These are phyloP conservation scores for Caenorhabditis panamensis DNA, from an alignment of 2,888 invertebrate genomes.

Conservation along the genomic window DNA sequence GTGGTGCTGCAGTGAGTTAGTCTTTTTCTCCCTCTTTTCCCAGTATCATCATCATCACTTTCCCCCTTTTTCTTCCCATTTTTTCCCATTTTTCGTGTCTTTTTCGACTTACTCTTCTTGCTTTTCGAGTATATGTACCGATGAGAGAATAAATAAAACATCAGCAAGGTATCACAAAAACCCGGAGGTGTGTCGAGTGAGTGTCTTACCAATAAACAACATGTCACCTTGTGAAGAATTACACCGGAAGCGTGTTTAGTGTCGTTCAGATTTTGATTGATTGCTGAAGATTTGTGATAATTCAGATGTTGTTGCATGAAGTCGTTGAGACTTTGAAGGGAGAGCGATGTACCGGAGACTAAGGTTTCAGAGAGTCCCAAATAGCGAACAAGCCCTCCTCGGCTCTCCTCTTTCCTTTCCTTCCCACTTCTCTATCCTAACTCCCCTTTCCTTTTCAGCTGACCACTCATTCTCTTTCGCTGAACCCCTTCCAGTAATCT, in stretches of 20 bases:
- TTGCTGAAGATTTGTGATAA: not conserved
- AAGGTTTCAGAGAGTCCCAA: not conserved
- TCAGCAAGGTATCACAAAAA: slow-evolving; percentile 40
- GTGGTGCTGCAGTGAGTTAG: slow-evolving; percentile 47
- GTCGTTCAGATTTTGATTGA: slow-evolving; percentile 8
- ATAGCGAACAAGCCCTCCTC: too few species aligned
- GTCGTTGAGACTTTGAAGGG: not conserved
- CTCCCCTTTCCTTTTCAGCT: slow-evolving; percentile 24
- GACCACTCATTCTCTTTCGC: slow-evolving; percentile 34
- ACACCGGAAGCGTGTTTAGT: not conserved
- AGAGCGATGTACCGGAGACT: not conserved
- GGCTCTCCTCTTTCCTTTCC: not conserved
- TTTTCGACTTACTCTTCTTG: slow-evolving; percentile 14
- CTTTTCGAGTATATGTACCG: slow-evolving; percentile 62
- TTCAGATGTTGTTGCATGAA: not conserved
- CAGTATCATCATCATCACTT: slow-evolving; percentile 1
- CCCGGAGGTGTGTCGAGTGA: slow-evolving; percentile 2
- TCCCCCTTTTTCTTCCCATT: slow-evolving; percentile 12
- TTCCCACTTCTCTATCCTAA: not conserved
- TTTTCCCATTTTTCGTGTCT: slow-evolving; percentile 14
- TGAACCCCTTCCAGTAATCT: slow-evolving; percentile 51
- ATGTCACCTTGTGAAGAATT: not conserved
- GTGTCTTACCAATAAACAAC: not conserved
- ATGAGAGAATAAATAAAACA: slow-evolving; percentile 54
- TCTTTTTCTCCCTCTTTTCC: slow-evolving; percentile 7